These are phyloP conservation scores for Epiperipatus broadwayi DNA, from an alignment of 2,888 invertebrate species.

Conservation along the genomic window DNA sequence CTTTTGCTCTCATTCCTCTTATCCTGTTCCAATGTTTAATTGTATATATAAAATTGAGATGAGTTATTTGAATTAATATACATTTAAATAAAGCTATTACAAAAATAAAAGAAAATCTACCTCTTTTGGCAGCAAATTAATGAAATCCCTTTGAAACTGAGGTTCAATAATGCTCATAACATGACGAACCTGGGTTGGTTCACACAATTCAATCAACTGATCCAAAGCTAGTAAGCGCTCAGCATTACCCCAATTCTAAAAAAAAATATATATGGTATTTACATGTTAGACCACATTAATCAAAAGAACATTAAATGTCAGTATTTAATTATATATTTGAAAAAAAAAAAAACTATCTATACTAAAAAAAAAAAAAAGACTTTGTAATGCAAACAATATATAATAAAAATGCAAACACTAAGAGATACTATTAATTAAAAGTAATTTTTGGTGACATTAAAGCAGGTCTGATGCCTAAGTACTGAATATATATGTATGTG, in stretches of 20 bases:
- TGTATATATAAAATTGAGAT: not conserved
- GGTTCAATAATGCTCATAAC: conserved; percentile 98
- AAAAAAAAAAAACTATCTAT: not conserved
- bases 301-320: conserved; percentile 1
- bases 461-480: no score
- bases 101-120: conserved; percentile 26
- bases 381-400: not conserved
- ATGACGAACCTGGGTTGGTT: conserved; percentile 78
- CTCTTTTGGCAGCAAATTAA: conserved; percentile 84
- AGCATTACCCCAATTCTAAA: conserved; percentile 60
- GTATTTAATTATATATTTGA: conserved; percentile 1
- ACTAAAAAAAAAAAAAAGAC: not conserved
- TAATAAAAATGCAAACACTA: not conserved
- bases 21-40: not conserved
- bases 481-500: no score
- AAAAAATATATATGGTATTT: conserved; percentile 14
- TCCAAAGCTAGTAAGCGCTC: conserved; percentile 75
- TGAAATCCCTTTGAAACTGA: conserved; percentile 91
- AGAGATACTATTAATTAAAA: conserved; percentile 1
- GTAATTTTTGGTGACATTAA: no score
- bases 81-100: not conserved
- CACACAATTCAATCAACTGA: conserved; percentile 67
- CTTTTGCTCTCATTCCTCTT: no score
- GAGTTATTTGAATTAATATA: not conserved
- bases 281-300: no score